phyloP scores from a whole-genome alignment of 2,113 vertebrate genomes.

The Aphyosemion australe region DNA sequence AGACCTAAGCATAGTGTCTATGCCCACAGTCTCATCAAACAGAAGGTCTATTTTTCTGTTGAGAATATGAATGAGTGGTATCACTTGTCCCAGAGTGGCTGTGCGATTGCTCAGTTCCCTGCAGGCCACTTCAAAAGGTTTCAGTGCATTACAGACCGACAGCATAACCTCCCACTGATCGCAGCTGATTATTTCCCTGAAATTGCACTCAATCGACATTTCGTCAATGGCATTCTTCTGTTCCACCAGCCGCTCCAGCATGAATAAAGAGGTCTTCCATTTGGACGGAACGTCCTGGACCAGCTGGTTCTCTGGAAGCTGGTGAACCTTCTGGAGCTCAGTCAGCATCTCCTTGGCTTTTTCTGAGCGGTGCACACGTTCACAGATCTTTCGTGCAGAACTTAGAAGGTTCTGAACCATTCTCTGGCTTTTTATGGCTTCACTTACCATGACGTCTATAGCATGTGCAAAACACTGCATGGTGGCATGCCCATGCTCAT shows the following conservation, averaged over 20 bases:
- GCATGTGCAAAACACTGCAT: slow-evolving; percentile 94
- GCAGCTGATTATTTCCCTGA: slow-evolving; percentile 94
- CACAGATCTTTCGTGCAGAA: slow-evolving; percentile 93
- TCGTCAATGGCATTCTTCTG: slow-evolving; percentile 93
- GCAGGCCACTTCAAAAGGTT: slow-evolving; percentile 92
- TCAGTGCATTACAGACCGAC: slow-evolving; percentile 93
- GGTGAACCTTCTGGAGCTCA: slow-evolving; percentile 86
- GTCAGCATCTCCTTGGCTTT: slow-evolving; percentile 89
- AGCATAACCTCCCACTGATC: slow-evolving; percentile 98
- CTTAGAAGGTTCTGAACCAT: slow-evolving; percentile 97
- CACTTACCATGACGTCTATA: slow-evolving; percentile 89
- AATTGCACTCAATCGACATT: slow-evolving; percentile 91
- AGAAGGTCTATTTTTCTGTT: slow-evolving; percentile 93
- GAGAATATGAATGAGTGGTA: slow-evolving; percentile 97
- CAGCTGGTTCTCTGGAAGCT: slow-evolving; percentile 89
- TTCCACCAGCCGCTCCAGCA: slow-evolving; percentile 94
- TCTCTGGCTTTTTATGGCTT: slow-evolving; percentile 97
- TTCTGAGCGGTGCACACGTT: slow-evolving; percentile 90
- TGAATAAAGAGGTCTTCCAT: slow-evolving; percentile 93
- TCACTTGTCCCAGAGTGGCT: slow-evolving; percentile 94
- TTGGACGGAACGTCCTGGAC: slow-evolving; percentile 92
- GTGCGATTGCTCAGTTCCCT: slow-evolving; percentile 90
- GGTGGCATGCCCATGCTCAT: slow-evolving; percentile 85
- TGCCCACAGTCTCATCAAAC: slow-evolving; percentile 95
- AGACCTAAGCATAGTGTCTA: slow-evolving; percentile 94